These are phyloP conservation scores for Echinarachnius parma DNA, from an alignment of 53 echinoderm and acorn worm genomes.

Conservation along the genomic window DNA sequence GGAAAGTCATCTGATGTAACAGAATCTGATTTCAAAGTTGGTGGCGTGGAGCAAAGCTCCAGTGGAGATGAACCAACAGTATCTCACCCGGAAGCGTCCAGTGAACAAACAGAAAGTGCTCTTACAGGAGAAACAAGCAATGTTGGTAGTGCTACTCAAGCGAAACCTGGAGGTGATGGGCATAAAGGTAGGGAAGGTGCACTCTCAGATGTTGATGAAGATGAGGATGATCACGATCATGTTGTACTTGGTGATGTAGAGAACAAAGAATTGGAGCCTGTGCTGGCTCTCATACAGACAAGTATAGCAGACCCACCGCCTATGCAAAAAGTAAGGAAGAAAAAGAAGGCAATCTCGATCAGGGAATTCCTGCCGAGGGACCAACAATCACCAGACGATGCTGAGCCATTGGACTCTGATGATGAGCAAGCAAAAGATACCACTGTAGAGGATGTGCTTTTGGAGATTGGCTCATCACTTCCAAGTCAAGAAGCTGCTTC, in stretches of 20 bases:
- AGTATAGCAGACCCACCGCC: not conserved
- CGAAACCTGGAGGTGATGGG: not conserved
- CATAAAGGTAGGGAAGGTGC: not conserved
- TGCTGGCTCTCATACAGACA: conserved; percentile 40
- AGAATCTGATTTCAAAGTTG: no score
- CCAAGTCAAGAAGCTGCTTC: conserved; percentile 37
- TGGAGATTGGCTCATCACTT: conserved; percentile 83
- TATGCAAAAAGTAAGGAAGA: not conserved
- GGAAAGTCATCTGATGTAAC: no score
- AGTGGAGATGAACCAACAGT: no score
- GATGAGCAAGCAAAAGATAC: conserved; percentile 56
- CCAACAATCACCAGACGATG: not conserved
- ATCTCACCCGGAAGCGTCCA: no score
- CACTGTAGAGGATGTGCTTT: conserved; percentile 77
- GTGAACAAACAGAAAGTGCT: no score
- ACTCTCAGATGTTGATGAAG: not conserved
- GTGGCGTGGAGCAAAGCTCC: no score
- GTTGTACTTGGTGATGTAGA: conserved; percentile 40
- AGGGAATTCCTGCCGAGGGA: conserved; percentile 74
- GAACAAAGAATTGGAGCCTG: conserved; percentile 61
- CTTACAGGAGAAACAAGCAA: no score
- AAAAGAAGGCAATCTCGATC: conserved; percentile 43
- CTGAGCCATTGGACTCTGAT: conserved; percentile 33
- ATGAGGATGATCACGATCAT: conserved; percentile 20
- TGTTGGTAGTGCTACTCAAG: no score